phyloP scores from a whole-genome alignment of 2,113 vertebrate species.

The Campylorhamphus procurvoides region DNA sequence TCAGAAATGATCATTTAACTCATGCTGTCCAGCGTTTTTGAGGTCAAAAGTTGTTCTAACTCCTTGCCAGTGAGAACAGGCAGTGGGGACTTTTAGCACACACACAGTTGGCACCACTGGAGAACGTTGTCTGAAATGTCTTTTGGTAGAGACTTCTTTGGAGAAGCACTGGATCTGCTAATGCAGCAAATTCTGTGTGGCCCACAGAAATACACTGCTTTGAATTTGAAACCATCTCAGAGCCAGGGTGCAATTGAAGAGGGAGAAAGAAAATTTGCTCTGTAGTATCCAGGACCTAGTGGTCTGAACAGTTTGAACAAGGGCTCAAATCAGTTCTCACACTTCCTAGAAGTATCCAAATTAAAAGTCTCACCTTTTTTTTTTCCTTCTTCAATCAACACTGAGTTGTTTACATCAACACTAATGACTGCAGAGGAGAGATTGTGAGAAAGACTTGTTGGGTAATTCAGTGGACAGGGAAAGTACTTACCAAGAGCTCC shows the following conservation, averaged over 20 bases:
- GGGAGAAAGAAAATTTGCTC: background rate
- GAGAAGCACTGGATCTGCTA: background rate
- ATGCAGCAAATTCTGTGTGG: background rate
- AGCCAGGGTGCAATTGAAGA: background rate
- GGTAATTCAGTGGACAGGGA: background rate
- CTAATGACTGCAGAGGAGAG: background rate
- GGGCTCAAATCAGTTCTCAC: background rate
- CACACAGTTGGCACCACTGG: background rate
- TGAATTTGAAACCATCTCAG: background rate
- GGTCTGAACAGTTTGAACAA: background rate
- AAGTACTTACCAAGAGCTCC: background rate
- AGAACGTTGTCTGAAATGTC: background rate
- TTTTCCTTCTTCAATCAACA: background rate
- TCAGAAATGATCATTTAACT: background rate
- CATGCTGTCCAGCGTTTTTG: background rate
- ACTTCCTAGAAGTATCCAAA: background rate
- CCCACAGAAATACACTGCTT: background rate
- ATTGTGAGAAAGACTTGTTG: background rate
- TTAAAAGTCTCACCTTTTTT: background rate
- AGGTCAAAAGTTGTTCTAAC: constrained; percentile 36
- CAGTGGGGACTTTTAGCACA: background rate
- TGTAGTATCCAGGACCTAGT: background rate
- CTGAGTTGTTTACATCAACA: background rate
- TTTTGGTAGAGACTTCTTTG: background rate
- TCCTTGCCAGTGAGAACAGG: background rate